Conservation (phyloP, 2,113 vertebrate genomes). For the Crypturellus undulatus region DNA sequence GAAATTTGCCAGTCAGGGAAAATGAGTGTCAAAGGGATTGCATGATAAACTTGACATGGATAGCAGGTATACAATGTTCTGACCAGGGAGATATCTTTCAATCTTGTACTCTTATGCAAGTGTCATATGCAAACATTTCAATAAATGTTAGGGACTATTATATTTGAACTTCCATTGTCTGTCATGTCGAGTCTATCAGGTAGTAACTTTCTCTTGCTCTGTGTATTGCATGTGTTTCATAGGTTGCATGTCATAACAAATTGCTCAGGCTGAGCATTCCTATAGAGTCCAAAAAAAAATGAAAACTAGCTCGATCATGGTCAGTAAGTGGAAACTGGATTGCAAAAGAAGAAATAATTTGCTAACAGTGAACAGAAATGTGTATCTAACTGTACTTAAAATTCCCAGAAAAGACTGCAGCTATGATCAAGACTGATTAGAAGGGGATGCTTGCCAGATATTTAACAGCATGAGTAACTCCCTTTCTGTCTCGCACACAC, state of each 20-base stretch:
- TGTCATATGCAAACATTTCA: constrained; percentile 10
- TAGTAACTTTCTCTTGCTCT: background rate
- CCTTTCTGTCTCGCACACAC: background rate
- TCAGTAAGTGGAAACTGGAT: background rate
- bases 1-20: background rate
- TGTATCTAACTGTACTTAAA: background rate
- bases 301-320: background rate
- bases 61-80: background rate
- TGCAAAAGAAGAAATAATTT: background rate
- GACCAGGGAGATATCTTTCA: background rate
- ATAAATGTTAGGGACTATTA: background rate
- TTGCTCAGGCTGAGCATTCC: background rate
- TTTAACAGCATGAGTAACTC: constrained; percentile 24
- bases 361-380: background rate
- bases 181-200: background rate
- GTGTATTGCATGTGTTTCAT: background rate
- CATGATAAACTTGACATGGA: background rate
- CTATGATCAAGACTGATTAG: constrained; percentile 16
- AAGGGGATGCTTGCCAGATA: constrained; percentile 43
- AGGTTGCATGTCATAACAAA: background rate
- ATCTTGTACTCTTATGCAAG: background rate
- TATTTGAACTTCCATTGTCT: background rate
- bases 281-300: background rate
- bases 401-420: background rate
- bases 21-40: background rate